Percentiles rank a stretch among this genome's conserved stretches.
phyloP scores from a whole-genome alignment of 2,113 vertebrate species.

The Varanus komodoensis region DNA sequence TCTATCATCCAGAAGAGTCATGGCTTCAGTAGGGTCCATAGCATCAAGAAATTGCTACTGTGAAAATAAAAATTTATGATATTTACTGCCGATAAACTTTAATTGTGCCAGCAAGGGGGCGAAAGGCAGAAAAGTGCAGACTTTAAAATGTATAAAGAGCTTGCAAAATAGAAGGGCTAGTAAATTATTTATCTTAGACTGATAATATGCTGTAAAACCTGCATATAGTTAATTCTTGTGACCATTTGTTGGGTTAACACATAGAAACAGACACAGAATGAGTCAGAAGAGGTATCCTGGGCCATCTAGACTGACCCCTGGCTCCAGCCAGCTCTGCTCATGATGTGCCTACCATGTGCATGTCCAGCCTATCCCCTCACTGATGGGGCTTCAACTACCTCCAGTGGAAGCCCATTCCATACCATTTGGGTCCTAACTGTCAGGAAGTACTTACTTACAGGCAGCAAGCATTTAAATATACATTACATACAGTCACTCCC shows the following conservation, averaged over 20 bases:
- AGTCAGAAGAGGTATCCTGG: too few species aligned
- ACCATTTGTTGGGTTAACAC: constrained; percentile 55
- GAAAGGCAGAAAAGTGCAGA: constrained; percentile 69
- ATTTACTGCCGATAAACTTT: constrained; percentile 67
- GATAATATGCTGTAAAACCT: constrained; percentile 50
- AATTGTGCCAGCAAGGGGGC: constrained; percentile 65
- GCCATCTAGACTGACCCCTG: too few species aligned
- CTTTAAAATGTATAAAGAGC: constrained; percentile 66
- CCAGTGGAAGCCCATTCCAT: too few species aligned
- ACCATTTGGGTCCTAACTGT: too few species aligned
- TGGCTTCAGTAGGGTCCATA: constrained; percentile 39
- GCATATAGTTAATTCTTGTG: constrained; percentile 64
- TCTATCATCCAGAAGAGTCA: constrained; percentile 42
- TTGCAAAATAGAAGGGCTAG: constrained; percentile 50
- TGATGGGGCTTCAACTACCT: too few species aligned
- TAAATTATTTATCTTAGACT: constrained; percentile 67
- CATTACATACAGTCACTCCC: too few species aligned
- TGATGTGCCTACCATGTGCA: too few species aligned
- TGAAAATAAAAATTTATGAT: constrained; percentile 50
- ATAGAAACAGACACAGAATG: too few species aligned
- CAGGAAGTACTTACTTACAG: too few species aligned
- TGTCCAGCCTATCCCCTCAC: too few species aligned
- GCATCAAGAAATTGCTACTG: constrained; percentile 45
- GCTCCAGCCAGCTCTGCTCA: too few species aligned
- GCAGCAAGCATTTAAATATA: too few species aligned